phyloP scores from a whole-genome alignment of 2,888 invertebrate genomes.

The Tricholauxania praeusta region DNA sequence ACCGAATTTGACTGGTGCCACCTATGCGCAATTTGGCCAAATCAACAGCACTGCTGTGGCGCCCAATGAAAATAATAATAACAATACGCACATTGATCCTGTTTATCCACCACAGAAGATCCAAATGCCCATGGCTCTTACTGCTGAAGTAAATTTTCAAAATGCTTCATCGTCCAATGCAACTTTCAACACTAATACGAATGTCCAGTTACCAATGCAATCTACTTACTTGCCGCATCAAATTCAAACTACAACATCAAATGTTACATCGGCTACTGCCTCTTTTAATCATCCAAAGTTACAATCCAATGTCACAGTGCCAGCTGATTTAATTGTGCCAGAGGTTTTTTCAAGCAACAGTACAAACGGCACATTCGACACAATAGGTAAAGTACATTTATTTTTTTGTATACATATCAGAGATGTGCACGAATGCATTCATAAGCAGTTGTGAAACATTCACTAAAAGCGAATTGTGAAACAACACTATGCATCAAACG shows the following conservation, averaged over 20 bases:
- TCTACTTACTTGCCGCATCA: slow-evolving; percentile 13
- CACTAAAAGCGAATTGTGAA: too few relatives aligned
- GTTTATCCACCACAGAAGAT: background rate
- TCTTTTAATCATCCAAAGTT: background rate
- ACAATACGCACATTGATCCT: background rate
- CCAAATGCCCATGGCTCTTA: background rate
- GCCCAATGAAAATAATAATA: background rate
- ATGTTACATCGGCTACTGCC: background rate
- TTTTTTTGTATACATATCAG: too few relatives aligned
- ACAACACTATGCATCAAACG: too few relatives aligned
- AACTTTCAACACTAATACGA: slow-evolving; percentile 18
- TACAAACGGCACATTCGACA: slow-evolving; percentile 2
- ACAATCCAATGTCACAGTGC: background rate
- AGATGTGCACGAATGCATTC: too few relatives aligned
- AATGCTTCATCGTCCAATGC: slow-evolving; percentile 13
- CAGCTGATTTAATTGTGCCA: too few relatives aligned
- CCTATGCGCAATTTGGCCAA: slow-evolving; percentile 60
- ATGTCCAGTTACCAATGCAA: background rate
- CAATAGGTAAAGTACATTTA: background rate
- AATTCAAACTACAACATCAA: background rate
- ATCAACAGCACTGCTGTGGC: slow-evolving; percentile 42
- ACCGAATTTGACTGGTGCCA: slow-evolving; percentile 63
- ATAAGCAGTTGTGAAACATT: too few relatives aligned
- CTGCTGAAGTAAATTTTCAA: background rate
- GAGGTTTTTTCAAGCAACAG: background rate